Base-by-base conservation (phyloP, 1,140 invertebrate species). In the Sitodiplosis mosellana region DNA sequence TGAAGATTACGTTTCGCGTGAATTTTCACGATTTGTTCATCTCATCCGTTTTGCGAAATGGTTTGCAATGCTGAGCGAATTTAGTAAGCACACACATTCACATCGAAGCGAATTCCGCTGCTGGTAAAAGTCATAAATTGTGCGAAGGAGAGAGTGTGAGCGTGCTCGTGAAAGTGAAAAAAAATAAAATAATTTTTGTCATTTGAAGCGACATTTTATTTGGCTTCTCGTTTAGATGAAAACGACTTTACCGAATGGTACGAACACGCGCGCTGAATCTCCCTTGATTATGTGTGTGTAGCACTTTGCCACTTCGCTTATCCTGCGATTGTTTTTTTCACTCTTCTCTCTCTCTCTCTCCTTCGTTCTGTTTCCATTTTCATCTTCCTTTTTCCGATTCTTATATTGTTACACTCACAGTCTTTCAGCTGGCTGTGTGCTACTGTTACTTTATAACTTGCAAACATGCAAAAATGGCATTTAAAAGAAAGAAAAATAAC, bases 271-370 rank as follows among this genome's bases (percentile, higher is more conserved):
- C 19, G 22, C 42, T 44, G 20, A 44, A 44, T 44, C 20, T 22
- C 20, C 27, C 27, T 27, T 27, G 27, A 27, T 27, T 27, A 27
- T 27, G 27, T 27, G 10, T 27, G 27, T 27, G 10, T 27, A 27
- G 27, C 20, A 44, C 22, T 19, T 44, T 44, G 19, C 42, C 27
- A 22, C 20, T 21, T 44, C 27, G 42, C 42, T 44, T 44, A 44
- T 19, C 27, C 42, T 11, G 14, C 27, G 6, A 22, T 44, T 44
- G 20, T 22, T 14, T 22, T 42, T 41, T 42, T 42, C 21, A 42
- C 21, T 42, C 11, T 17, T 17, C 19, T 17, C 4, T 42, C 21
- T 42, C 21, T 12, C 17, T 42, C 40, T 42, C 14, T 5, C 14
- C 38, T 41, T 42, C 14, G 19, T 42, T 17, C 21, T 18, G 19